These are phyloP conservation scores for Cheumatopsyche charites DNA, from an alignment of 1,140 invertebrate genomes.

Conservation along the genomic window DNA sequence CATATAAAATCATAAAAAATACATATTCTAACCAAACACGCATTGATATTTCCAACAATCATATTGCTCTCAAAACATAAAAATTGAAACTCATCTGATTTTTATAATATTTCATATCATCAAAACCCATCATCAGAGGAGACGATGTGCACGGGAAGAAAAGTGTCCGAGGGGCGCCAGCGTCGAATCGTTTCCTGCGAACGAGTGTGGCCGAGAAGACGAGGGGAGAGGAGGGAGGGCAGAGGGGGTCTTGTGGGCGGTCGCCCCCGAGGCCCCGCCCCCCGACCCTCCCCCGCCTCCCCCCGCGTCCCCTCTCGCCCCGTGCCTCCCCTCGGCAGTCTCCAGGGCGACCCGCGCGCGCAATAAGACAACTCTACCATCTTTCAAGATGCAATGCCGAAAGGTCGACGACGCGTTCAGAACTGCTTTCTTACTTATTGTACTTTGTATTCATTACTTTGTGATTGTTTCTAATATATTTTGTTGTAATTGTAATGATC, in stretches of 20 bases:
- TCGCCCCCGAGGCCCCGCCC: conserved; percentile 43
- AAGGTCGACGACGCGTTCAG: conserved; percentile 27
- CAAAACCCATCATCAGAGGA: too few relatives aligned
- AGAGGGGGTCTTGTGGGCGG: conserved; percentile 4
- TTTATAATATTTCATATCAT: too few relatives aligned
- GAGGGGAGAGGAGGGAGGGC: not conserved
- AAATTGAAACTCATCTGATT: too few relatives aligned
- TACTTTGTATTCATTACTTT: too few relatives aligned
- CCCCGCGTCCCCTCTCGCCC: conserved; percentile 21
- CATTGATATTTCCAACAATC: too few relatives aligned
- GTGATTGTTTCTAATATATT: not conserved
- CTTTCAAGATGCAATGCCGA: conserved; percentile 33
- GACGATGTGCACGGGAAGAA: too few relatives aligned
- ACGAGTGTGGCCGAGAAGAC: not conserved
- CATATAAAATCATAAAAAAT: too few relatives aligned
- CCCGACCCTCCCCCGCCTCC: conserved; percentile 25
- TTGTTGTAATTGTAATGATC: too few relatives aligned
- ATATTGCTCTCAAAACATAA: too few relatives aligned
- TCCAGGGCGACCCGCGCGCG: conserved; percentile 29
- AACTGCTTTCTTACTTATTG: not conserved
- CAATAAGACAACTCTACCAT: conserved; percentile 28
- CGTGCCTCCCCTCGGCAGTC: conserved; percentile 11
- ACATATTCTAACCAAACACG: too few relatives aligned
- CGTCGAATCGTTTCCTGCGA: conserved; percentile 15
- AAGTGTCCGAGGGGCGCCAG: too few relatives aligned